Percentiles rank a stretch among this genome's conserved stretches.
Conservation (phyloP, 2,797 vertebrate species). For the Acipenser oxyrinchus region DNA sequence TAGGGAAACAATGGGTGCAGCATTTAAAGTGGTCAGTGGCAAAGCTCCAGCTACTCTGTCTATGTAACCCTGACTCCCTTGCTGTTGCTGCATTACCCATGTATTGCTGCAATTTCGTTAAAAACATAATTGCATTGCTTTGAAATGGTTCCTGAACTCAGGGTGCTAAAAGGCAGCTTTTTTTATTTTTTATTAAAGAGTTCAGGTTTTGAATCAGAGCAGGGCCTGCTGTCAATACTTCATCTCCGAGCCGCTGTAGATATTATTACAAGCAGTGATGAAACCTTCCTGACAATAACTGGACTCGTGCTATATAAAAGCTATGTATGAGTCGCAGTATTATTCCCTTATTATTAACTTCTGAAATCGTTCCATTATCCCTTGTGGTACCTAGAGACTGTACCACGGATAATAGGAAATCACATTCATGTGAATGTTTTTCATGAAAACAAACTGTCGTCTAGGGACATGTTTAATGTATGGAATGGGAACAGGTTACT, state of each 20-base stretch:
- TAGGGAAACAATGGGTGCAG: too few species aligned
- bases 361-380: neutral
- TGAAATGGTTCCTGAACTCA: too few species aligned
- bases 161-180: too few species aligned
- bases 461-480: neutral
- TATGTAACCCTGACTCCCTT: too few species aligned
- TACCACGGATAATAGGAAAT: neutral
- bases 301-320: neutral
- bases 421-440: neutral
- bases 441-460: neutral
- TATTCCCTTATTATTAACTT: neutral
- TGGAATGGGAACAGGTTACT: neutral
- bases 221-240: neutral
- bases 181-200: too few species aligned
- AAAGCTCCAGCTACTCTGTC: too few species aligned
- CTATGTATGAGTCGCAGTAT: neutral
- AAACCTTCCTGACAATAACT: neutral
- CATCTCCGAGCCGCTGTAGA: neutral
- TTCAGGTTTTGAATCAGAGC: neutral
- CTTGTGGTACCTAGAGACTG: neutral
- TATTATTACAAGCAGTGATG: neutral
- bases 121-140: too few species aligned
- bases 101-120: too few species aligned
- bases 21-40: too few species aligned
- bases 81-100: too few species aligned